Base-by-base conservation (phyloP, 1,140 invertebrate genomes). In the Cyclina sinensis region DNA sequence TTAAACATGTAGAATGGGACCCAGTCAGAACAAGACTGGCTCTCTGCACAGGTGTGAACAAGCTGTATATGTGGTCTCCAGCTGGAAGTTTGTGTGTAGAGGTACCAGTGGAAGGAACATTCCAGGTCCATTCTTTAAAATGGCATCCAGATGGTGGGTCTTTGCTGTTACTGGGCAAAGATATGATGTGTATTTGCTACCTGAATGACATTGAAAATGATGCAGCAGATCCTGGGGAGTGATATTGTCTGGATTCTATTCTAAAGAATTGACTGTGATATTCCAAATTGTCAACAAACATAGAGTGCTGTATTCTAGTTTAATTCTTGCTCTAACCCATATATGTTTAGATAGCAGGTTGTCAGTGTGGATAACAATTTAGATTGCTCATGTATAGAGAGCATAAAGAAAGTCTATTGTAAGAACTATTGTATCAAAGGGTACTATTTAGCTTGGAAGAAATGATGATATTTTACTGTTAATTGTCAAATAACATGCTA, bases 11-110 rank as follows among this genome's bases (percentile, higher is more conserved):
- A 32, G 78, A 85, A 48, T 96, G 95, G 95, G 95, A 96, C 89
- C 95, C 95, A 12, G 59, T 46, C n/a, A 92, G 92, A 39, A 73
- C 93, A 18, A 87, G 95, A 9, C 91, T 96, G 37, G 95, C 95
- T 24, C 89, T 95, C 39, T 95, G 95, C 90, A 95, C 95, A 43
- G 94, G 94, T 27, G 94, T 89, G 73, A 95, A 95, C 89, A 94
- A 95, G 65, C 87, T 96, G n/a, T 96, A 95, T 89, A 96, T 96
- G 94, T 96, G 95, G 95, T 95, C 94, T 12, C 92, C 95, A 21
- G 93, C 94, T 35, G 95, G 95, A 18, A 90, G 92, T 91, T 89
- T 96, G 35, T 93, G 94, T 90, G 95, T 95, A 4, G 94, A 95
- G 85, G 92, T 95, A 7, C 95, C 95, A 59, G 92, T 93, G 59